Base-by-base conservation (phyloP, 2,888 invertebrate species). In the Drosophila gaucha region DNA sequence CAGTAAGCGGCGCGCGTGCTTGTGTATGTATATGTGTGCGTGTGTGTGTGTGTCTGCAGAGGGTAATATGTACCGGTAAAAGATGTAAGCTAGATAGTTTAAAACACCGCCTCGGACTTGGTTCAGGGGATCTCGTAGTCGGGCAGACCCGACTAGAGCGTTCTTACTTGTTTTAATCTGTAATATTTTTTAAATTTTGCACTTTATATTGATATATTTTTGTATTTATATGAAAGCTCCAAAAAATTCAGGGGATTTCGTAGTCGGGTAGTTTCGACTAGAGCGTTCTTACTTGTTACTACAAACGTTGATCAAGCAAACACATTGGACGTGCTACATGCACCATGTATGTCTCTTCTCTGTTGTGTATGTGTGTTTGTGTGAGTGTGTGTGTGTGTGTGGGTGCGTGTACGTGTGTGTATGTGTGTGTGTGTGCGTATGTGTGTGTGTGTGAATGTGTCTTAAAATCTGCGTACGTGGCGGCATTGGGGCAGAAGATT, bases 271-370 rank as follows among this genome's bases (percentile, higher is more conserved):
- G 8, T 9, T 5, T 31, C 30, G 31, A 31, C 14, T 33, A 14
- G 46, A 31, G 31, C 31, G 14, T 31, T 31, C 31, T 31, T 44
- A 14, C 20, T 31, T 31, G 46, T 69, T 54, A 69, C 69, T 43
- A 49, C 54, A 69, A 63, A 74, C 69, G 57, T 72, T 74, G 74
- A 72, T 74, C 68, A 72, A 58, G 68, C 67, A 62, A 47, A 59
- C 55, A 56, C 46, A 44, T 22, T 41, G 47, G 56, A 54, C 69
- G 49, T 49, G 58, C 46, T 46, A 49, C 55, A 65, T 43, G 63
- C 62, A 60, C 24, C 63, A 60, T 46, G 62, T 12, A 38, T 59
- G 35, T 41, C 41, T 28, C 57, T 41, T 6, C 36, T 49, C 49
- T 24, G 16, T 4, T 24, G 1, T 35, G 2, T 24, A 3, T 14